phyloP scores from a whole-genome alignment of 1,140 invertebrate genomes.

The Achatina immaculata region DNA sequence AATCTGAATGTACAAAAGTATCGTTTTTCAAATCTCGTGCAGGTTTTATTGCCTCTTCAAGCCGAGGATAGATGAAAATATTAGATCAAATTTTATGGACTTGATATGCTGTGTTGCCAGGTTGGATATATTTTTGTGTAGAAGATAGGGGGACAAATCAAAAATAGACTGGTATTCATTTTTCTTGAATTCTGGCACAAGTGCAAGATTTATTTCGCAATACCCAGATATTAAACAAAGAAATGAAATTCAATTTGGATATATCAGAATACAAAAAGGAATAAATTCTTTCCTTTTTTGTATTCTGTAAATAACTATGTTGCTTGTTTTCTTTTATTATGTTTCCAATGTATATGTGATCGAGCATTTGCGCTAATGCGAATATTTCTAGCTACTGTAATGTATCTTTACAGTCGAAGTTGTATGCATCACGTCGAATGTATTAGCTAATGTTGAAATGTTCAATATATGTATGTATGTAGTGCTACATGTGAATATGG shows the following conservation, averaged over 20 bases:
- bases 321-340: too few relatives aligned
- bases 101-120: not conserved
- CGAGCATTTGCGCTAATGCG: too few relatives aligned
- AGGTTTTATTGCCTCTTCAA: slow-evolving; percentile 4
- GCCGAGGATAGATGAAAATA: slow-evolving; percentile 3
- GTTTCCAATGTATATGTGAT: too few relatives aligned
- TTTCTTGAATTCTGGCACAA: not conserved
- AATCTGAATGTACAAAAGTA: not conserved
- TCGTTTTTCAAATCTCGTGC: not conserved
- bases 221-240: not conserved
- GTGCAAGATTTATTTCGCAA: not conserved
- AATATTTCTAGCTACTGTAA: too few relatives aligned
- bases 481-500: too few relatives aligned
- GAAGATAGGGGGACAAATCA: too few relatives aligned
- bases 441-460: too few relatives aligned
- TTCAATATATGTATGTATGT: too few relatives aligned
- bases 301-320: too few relatives aligned
- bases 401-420: too few relatives aligned
- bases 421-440: too few relatives aligned
- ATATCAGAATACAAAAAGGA: not conserved
- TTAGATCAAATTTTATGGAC: not conserved
- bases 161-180: not conserved
- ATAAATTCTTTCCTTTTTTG: too few relatives aligned
- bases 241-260: not conserved
- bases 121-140: not conserved